Conservation (phyloP, 2,113 vertebrate genomes). For the Tragelaphus imberbis region DNA sequence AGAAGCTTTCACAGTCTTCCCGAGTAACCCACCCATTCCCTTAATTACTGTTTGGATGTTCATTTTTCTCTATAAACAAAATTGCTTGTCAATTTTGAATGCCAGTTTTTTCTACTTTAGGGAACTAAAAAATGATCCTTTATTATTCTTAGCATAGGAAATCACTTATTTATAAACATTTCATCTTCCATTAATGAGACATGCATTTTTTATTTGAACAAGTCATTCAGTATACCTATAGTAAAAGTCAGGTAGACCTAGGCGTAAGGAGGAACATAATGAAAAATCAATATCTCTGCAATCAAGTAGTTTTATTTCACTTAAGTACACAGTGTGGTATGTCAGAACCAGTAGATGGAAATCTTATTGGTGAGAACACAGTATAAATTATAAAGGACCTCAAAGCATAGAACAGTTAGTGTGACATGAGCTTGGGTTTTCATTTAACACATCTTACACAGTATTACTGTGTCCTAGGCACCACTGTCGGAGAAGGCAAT, state of each 20-base stretch:
- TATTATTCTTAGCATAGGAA: neutral
- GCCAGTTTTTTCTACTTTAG: neutral
- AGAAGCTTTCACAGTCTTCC: neutral
- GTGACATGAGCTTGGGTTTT: neutral
- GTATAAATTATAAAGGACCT: neutral
- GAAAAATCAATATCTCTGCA: neutral
- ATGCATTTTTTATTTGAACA: neutral
- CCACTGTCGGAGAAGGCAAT: neutral
- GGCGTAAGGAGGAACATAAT: neutral
- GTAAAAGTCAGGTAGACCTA: neutral
- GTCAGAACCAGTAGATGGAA: neutral
- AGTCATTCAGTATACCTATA: neutral
- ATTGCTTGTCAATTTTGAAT: constrained; percentile 6
- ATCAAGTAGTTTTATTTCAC: neutral
- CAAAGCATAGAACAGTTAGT: neutral
- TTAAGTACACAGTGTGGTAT: neutral
- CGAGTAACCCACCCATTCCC: neutral
- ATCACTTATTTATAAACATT: neutral
- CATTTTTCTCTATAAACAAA: neutral
- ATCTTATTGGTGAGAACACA: neutral
- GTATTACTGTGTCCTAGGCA: neutral
- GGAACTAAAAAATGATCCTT: neutral
- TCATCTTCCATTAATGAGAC: neutral
- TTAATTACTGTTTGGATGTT: neutral
- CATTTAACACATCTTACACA: neutral